Conservation (phyloP, 1,140 invertebrate genomes). For the Bilobella aurantiaca region DNA sequence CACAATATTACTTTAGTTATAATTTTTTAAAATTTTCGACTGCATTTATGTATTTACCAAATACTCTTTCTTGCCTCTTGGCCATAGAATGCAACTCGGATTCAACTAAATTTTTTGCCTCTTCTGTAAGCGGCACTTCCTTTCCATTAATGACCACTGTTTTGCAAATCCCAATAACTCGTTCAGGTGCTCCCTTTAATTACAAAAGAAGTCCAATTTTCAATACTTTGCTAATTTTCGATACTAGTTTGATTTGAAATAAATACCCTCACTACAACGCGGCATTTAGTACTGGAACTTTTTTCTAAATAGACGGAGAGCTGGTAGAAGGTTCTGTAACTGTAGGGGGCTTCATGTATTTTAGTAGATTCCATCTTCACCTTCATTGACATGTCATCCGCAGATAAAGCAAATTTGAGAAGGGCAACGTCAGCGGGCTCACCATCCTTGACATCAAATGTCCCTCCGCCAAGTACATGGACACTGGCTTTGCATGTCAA, state of each 20-base stretch:
- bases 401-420: neutral
- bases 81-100: neutral
- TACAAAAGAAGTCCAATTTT: conserved; percentile 14
- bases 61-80: neutral
- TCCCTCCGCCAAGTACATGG: neutral
- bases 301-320: neutral
- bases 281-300: neutral
- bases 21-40: conserved; percentile 62
- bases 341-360: neutral
- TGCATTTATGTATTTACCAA: neutral
- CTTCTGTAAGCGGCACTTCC: conserved; percentile 49
- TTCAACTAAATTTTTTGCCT: conserved; percentile 45
- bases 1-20: too few relatives aligned
- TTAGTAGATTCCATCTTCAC: neutral
- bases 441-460: neutral
- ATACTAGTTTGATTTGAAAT: neutral
- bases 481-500: neutral
- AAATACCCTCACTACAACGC: neutral
- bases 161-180: conserved; percentile 64
- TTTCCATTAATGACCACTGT: conserved; percentile 58
- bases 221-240: neutral
- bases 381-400: neutral
- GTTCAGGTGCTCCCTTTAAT: conserved; percentile 69
- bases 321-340: neutral
- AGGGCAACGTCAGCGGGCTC: neutral